These are phyloP conservation scores for Cryptoblepharus egeriae DNA, from an alignment of 2,797 vertebrate species.

Conservation along the genomic window DNA sequence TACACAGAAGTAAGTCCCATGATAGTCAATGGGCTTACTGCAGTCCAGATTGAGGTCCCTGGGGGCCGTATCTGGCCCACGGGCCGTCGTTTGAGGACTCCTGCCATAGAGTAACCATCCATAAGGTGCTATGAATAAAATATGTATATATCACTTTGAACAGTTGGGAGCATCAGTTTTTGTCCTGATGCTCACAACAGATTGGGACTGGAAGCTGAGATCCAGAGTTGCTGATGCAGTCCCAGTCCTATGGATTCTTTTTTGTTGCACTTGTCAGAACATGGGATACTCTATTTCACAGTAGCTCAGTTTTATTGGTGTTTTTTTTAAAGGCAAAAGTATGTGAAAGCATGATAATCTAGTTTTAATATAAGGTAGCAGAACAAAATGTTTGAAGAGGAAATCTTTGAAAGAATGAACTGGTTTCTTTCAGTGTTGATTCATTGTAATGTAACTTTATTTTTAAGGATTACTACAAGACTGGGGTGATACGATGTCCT, in stretches of 20 bases:
- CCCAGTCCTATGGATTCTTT: too few relatives aligned
- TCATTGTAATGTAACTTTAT: neutral
- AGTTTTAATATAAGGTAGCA: neutral
- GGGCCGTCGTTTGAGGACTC: too few relatives aligned
- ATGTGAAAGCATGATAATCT: neutral
- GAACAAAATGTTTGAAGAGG: neutral
- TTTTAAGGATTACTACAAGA: constrained; percentile 98
- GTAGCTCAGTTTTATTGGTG: neutral
- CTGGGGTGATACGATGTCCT: constrained; percentile 97
- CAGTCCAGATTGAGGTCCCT: too few relatives aligned
- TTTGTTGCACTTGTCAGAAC: too few relatives aligned
- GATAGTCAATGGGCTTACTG: too few relatives aligned
- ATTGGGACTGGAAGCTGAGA: neutral
- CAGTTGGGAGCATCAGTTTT: too few relatives aligned
- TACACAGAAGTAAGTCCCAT: too few relatives aligned
- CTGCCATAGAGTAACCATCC: neutral
- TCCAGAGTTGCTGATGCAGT: neutral
- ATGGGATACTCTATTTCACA: neutral
- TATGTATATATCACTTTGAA: too few relatives aligned
- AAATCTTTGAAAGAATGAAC: neutral
- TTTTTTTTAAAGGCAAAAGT: neutral
- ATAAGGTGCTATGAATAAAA: neutral
- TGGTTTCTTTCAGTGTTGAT: constrained; percentile 4
- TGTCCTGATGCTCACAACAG: neutral
- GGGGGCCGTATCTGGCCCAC: too few relatives aligned